phyloP scores from a whole-genome alignment of 2,888 invertebrate species.

The Neocrepidodera transversa region DNA sequence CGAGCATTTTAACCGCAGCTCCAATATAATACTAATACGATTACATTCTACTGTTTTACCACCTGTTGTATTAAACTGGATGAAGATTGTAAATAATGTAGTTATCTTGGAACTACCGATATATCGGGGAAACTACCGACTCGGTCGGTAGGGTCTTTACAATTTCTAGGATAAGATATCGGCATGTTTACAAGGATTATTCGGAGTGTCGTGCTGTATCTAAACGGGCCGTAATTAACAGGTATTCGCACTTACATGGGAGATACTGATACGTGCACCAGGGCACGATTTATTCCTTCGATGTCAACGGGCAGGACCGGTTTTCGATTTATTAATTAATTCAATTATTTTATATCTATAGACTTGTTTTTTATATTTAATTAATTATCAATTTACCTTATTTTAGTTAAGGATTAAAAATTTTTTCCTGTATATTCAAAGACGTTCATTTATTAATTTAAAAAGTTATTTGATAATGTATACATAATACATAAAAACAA shows the following conservation, averaged over 20 bases:
- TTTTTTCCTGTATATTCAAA: too few species aligned
- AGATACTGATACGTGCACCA: constrained; percentile 7
- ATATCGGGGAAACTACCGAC: constrained; percentile 42
- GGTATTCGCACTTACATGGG: constrained; percentile 50
- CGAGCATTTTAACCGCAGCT: too few species aligned
- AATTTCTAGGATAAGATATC: constrained; percentile 52
- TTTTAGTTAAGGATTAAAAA: too few species aligned
- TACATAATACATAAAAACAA: too few species aligned
- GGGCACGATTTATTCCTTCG: not conserved
- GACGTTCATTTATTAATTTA: too few species aligned
- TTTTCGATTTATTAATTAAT: not conserved
- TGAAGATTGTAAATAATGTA: constrained; percentile 23
- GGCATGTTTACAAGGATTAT: constrained; percentile 48
- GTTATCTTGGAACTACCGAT: constrained; percentile 22
- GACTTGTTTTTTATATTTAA: too few species aligned
- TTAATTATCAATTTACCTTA: too few species aligned
- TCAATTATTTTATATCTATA: too few species aligned
- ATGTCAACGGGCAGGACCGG: not conserved
- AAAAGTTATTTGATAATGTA: too few species aligned
- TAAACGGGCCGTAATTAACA: constrained; percentile 50
- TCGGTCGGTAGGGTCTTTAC: constrained; percentile 44
- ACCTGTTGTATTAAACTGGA: constrained; percentile 15
- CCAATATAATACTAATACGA: too few species aligned
- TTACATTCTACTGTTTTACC: constrained; percentile 4
- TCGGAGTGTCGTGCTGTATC: constrained; percentile 44